Evolutionary conservation across 2,888 invertebrate genomes (phyloP).

Genomic region (Yponomeuta cagnagella): DNA sequence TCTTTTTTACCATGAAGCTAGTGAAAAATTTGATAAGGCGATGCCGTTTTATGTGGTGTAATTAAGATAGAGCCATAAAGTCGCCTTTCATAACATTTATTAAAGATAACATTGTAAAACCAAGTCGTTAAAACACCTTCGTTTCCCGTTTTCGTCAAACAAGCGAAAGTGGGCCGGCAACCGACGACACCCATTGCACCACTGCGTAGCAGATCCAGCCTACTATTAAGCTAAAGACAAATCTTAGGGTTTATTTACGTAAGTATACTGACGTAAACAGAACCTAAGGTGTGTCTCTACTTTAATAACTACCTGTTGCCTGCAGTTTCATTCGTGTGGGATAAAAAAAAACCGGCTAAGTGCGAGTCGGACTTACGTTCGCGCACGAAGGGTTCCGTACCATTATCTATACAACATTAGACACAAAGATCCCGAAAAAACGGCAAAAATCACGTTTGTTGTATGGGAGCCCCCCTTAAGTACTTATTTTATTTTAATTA

Average conservation of each 20-base stretch:
- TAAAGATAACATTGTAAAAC: not conserved
- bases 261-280: no score
- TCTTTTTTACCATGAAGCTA: not conserved
- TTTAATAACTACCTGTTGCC: no score
- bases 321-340: no score
- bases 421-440: no score
- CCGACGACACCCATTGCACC: not conserved
- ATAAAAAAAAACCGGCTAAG: no score
- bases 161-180: slow-evolving; percentile 14
- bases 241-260: not conserved
- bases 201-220: not conserved
- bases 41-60: not conserved
- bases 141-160: slow-evolving; percentile 16
- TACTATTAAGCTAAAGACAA: not conserved
- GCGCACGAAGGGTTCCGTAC: no score
- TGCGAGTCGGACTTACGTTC: no score
- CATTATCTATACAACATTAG: no score
- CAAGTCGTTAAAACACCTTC: not conserved
- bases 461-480: no score
- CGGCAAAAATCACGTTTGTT: no score
- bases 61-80: slow-evolving; percentile 5
- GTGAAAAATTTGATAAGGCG: not conserved
- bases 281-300: no score
- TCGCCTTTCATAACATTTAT: not conserved
- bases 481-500: no score